Percentiles rank a stretch among this genome's conserved stretches.
These are phyloP conservation scores for Scaptomyza pallida DNA, from an alignment of 1,140 invertebrate species.

Conservation along the genomic window DNA sequence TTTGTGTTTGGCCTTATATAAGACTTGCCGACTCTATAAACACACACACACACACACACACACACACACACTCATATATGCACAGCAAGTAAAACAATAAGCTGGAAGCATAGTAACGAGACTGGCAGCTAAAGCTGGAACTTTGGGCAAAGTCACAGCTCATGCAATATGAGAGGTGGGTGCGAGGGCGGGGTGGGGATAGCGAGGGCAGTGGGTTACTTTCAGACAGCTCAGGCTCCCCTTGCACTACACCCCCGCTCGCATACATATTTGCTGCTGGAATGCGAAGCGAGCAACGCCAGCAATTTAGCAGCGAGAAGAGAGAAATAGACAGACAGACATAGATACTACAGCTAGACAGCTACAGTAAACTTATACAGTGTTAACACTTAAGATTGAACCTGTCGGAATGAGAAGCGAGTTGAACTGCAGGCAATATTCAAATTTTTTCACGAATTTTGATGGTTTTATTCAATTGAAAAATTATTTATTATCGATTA, in stretches of 20 bases:
- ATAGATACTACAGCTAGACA: constrained; percentile 6
- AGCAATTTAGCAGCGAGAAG: constrained; percentile 25
- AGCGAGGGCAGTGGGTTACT: no score
- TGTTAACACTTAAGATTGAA: not conserved
- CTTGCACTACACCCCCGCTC: not conserved
- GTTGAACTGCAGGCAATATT: not conserved
- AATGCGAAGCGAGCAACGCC: constrained; percentile 38
- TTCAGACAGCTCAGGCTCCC: constrained; percentile 6
- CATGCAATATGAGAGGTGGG: constrained; percentile 12
- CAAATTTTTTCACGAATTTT: no score
- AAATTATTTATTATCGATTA: no score
- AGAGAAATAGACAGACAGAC: constrained; percentile 6
- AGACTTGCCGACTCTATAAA: constrained; percentile 28
- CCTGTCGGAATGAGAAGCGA: not conserved
- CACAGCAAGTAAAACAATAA: constrained; percentile 47
- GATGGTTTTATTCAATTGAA: no score
- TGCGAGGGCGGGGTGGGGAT: not conserved
- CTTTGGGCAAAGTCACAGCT: constrained; percentile 45
- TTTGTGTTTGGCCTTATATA: constrained; percentile 56
- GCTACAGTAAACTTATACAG: constrained; percentile 5
- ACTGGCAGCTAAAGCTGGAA: constrained; percentile 18
- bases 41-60: constrained; percentile 8
- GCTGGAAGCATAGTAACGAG: constrained; percentile 40
- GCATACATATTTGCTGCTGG: constrained; percentile 19
- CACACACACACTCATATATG: not conserved